Percentiles rank a stretch among this genome's conserved stretches.
Evolutionary conservation across 2,888 invertebrate genomes (phyloP).

Genomic region (Cerceris ruficornis): DNA sequence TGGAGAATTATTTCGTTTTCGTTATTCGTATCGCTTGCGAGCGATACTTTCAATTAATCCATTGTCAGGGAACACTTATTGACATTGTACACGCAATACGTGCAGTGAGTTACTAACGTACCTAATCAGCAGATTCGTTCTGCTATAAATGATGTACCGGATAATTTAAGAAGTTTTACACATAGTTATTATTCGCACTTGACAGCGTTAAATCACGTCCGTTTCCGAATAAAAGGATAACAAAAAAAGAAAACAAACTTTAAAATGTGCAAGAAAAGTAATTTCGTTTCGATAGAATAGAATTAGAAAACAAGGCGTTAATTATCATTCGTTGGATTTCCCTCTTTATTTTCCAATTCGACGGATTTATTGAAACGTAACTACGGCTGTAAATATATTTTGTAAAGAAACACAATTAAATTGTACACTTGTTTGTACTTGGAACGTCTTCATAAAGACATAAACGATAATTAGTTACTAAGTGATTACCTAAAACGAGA

Average conservation of each 20-base stretch:
- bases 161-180: conserved; percentile 35
- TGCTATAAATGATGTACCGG: conserved; percentile 17
- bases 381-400: conserved; percentile 54
- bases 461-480: conserved; percentile 25
- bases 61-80: conserved; percentile 2
- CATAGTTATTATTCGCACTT: conserved; percentile 25
- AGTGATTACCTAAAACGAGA: conserved; percentile 16
- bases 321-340: neutral
- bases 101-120: conserved; percentile 47
- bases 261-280: neutral
- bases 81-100: conserved; percentile 20
- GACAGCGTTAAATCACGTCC: conserved; percentile 39
- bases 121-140: conserved; percentile 46
- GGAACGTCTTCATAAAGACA: conserved; percentile 41
- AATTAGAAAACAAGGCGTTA: neutral
- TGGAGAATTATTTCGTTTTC: neutral
- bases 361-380: conserved; percentile 25
- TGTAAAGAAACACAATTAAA: conserved; percentile 47
- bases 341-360: conserved; percentile 16
- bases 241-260: conserved; percentile 1
- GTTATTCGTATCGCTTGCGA: neutral
- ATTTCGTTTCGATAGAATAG: neutral
- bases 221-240: conserved; percentile 22
- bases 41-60: conserved; percentile 2
- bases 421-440: conserved; percentile 51